Conservation (phyloP, 2,113 vertebrate genomes). For the Saccopteryx leptura region DNA sequence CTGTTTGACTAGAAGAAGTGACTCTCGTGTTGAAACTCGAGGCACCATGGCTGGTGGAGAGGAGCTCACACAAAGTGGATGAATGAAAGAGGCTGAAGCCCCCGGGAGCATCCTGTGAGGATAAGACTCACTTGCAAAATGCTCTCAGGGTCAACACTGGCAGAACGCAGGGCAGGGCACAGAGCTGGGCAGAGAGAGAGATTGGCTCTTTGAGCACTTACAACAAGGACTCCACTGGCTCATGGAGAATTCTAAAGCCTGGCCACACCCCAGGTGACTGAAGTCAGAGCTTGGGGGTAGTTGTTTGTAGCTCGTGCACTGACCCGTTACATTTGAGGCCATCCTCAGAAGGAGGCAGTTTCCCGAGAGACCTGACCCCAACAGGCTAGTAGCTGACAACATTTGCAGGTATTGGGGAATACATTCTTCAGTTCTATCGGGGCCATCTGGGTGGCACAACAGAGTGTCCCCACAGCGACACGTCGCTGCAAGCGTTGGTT, state of each 20-base stretch:
- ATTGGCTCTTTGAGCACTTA: neutral
- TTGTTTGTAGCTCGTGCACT: neutral
- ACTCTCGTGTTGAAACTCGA: neutral
- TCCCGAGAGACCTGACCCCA: too few species aligned
- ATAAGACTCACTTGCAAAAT: accelerated
- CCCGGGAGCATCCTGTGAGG: accelerated
- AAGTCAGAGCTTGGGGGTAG: neutral
- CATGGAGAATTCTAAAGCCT: neutral
- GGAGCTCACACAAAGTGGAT: neutral
- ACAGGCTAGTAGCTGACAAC: neutral
- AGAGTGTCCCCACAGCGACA: neutral
- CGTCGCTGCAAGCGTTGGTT: accelerated
- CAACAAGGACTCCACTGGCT: accelerated
- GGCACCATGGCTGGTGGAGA: neutral
- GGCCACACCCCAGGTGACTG: neutral
- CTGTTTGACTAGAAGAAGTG: neutral
- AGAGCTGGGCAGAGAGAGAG: neutral
- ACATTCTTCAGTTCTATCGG: neutral
- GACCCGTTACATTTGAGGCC: neutral
- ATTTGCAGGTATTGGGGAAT: neutral
- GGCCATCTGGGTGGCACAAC: neutral
- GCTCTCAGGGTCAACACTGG: accelerated
- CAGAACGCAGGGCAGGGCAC: neutral
- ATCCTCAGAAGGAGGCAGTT: neutral
- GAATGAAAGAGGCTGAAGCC: accelerated